Evolutionary conservation across 2,113 vertebrate species (phyloP), one percentile per base, ranked within the genome.

Genomic region (Pedionomus torquatus): DNA sequence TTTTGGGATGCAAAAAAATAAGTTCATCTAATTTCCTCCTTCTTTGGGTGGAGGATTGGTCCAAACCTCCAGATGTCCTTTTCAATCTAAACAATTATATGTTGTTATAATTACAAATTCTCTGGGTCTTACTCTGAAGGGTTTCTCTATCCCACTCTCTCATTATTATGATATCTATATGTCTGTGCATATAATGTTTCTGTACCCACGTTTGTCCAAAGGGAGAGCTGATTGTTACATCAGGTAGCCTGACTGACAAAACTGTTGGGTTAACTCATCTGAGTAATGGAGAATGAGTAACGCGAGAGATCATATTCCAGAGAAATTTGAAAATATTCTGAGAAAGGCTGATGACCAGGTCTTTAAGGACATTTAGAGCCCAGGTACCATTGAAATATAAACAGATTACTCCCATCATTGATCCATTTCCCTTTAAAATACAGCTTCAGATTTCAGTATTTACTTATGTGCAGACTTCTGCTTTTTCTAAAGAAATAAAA

Each of bases 401-500:
- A 37, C 55, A 39, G 6, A 63, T 24, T 91, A 11, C 13, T 3
- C 5, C 3, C 7, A 48, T 54, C 44, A 41, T 21, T 65, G 24
- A 68, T 17, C 26, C 8, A 92, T 15, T 60, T 86, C n/a, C 21
- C 41, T 49, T 85, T 70, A 69, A 87, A 87, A 60, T 25, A 33
- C 2, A 84, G 19, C 10, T 76, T 91, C 54, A 57, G 4, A 25
- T 92, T 60, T 85, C 74, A 58, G 8, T 52, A 25, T 26, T 87
- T 82, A 52, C 19, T 79, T 78, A 28, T 2, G 1, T 39, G 18
- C 37, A 14, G 17, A 82, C 3, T 39, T 72, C 20, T 0, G 1
- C 5, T 75, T 86, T 88, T 75, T 52, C 68, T 68, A 88, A 92
- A 71, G 41, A 91, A 79, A 83, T 52, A 52, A 11, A 91, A 69